Evolutionary conservation across 2,797 vertebrate genomes (phyloP).

Genomic region (Syndactyla subalaris): DNA sequence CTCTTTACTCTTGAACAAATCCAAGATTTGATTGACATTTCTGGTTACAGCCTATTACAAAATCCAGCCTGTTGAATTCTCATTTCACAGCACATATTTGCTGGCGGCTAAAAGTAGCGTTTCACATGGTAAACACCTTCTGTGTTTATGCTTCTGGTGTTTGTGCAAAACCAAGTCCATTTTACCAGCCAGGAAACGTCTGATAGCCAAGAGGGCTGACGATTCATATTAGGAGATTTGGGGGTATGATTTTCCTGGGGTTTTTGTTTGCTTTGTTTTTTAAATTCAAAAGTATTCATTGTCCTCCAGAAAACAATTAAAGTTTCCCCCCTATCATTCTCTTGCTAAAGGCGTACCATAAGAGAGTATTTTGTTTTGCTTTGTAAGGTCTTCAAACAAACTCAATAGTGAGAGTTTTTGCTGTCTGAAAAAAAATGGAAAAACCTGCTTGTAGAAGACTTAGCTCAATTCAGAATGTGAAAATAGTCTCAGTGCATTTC

Average conservation of each 20-base stretch:
- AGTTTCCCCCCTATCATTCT: not conserved
- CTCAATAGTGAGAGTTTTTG: not conserved
- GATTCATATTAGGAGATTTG: not conserved
- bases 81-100: slow-evolving; percentile 26
- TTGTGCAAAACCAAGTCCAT: not conserved
- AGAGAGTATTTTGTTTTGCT: not conserved
- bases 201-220: not conserved
- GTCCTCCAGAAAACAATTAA: not conserved
- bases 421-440: not conserved
- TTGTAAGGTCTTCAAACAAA: not conserved
- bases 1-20: slow-evolving; percentile 29
- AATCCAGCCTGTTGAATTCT: slow-evolving; percentile 20
- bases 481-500: not conserved
- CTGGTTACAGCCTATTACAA: slow-evolving; percentile 55
- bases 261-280: not conserved
- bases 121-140: slow-evolving; percentile 6
- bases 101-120: slow-evolving; percentile 40
- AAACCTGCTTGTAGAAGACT: not conserved
- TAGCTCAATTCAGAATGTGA: not conserved
- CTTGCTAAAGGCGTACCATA: not conserved
- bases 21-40: slow-evolving; percentile 47
- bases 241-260: accelerated
- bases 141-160: not conserved
- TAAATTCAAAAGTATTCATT: not conserved
- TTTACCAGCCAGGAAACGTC: not conserved